Conservation (phyloP, 2,113 vertebrate genomes). For the Megaceryle torquata region DNA sequence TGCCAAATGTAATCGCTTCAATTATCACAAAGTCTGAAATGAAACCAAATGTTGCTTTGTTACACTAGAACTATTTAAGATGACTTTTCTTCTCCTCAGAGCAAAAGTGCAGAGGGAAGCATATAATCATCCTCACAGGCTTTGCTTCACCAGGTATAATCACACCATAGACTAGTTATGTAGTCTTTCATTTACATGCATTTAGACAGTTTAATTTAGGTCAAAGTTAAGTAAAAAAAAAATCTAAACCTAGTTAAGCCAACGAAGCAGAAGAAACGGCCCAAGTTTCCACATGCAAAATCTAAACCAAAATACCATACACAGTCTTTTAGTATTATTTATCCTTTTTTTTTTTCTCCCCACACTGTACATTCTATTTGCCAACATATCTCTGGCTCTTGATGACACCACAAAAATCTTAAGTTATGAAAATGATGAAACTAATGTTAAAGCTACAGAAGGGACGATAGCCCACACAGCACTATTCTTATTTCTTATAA, state of each 20-base stretch:
- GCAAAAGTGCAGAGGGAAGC: not conserved
- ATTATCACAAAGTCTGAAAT: not conserved
- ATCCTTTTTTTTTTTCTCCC: not conserved
- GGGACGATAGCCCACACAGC: not conserved
- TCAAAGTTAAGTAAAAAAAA: not conserved
- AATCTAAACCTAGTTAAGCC: not conserved
- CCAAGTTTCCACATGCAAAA: not conserved
- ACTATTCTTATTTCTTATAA: not conserved
- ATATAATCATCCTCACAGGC: not conserved
- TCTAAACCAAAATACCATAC: not conserved
- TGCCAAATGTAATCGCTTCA: not conserved
- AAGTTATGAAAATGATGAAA: not conserved
- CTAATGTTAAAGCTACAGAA: not conserved
- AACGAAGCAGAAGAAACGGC: not conserved
- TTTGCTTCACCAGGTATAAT: not conserved
- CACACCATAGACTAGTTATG: not conserved
- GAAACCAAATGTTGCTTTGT: not conserved
- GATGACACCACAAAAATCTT: not conserved
- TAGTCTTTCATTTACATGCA: not conserved
- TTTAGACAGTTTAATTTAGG: not conserved
- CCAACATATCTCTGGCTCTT: not conserved
- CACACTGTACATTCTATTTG: not conserved
- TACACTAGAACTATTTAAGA: not conserved
- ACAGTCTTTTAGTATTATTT: not conserved
- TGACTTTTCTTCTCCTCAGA: not conserved